Conservation (phyloP, 2,113 vertebrate species). For the Solea senegalensis region DNA sequence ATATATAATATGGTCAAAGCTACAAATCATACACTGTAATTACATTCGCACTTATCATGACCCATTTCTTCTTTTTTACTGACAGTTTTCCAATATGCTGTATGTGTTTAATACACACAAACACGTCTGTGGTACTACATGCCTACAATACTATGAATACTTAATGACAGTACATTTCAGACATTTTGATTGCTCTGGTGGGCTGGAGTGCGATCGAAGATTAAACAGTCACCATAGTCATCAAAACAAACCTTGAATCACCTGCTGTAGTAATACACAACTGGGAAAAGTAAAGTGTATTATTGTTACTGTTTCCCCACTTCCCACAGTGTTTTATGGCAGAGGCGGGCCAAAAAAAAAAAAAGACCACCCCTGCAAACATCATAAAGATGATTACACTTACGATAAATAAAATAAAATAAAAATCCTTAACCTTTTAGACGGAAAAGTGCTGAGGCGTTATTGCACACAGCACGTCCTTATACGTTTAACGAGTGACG, state of each 20-base stretch:
- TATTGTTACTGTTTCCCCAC: slow-evolving; percentile 6
- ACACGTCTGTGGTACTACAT: background rate
- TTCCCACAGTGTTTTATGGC: slow-evolving; percentile 32
- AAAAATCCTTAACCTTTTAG: slow-evolving; percentile 6
- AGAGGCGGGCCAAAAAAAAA: slow-evolving; percentile 3
- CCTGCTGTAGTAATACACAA: slow-evolving; percentile 3
- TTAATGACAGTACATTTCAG: background rate
- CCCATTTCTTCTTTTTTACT: no score
- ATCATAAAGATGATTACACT: slow-evolving; percentile 36
- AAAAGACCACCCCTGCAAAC: slow-evolving; percentile 12
- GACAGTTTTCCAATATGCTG: no score
- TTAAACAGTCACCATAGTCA: background rate
- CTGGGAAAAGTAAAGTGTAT: slow-evolving; percentile 26
- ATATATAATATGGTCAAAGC: no score
- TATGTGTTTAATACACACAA: background rate
- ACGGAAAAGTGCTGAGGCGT: slow-evolving; percentile 3
- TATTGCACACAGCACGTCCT: slow-evolving; percentile 8
- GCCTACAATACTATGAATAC: no score
- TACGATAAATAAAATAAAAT: slow-evolving; percentile 27
- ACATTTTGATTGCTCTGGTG: background rate
- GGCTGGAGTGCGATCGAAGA: background rate
- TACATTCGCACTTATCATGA: no score
- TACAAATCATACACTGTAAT: no score
- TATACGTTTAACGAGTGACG: slow-evolving; percentile 11
- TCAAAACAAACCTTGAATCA: background rate